These are phyloP conservation scores for Quadriops clusia DNA, from an alignment of 2,888 invertebrate genomes.

Conservation along the genomic window DNA sequence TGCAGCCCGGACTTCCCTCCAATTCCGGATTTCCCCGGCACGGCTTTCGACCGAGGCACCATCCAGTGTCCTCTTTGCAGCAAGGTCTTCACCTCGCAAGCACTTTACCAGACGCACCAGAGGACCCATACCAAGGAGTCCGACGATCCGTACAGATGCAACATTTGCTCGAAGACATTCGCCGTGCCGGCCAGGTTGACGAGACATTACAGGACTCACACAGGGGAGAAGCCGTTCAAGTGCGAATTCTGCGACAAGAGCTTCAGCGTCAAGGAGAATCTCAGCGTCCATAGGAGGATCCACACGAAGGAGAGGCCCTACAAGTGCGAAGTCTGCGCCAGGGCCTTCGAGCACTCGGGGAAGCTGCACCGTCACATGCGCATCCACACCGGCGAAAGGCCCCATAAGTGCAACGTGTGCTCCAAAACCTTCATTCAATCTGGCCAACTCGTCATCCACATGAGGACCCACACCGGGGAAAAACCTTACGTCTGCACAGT, in stretches of 20 bases:
- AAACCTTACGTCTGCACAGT: conserved; percentile 71
- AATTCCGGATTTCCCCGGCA: conserved; percentile 30
- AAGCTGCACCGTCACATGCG: conserved; percentile 83
- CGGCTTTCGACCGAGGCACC: conserved; percentile 12
- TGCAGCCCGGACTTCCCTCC: conserved; percentile 50
- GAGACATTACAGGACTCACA: conserved; percentile 81
- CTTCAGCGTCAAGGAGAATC: conserved; percentile 85
- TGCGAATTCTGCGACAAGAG: conserved; percentile 88
- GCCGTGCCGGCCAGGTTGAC: conserved; percentile 78
- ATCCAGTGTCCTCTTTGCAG: conserved; percentile 33
- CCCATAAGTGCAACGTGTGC: conserved; percentile 79
- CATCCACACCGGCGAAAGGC: conserved; percentile 82
- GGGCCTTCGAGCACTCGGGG: conserved; percentile 84
- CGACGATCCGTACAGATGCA: conserved; percentile 73
- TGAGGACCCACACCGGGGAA: conserved; percentile 77
- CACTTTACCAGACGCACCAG: conserved; percentile 30
- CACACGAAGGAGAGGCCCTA: conserved; percentile 88
- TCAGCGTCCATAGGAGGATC: conserved; percentile 79
- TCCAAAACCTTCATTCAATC: conserved; percentile 85
- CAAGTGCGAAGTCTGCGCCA: conserved; percentile 76
- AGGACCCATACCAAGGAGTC: conserved; percentile 32
- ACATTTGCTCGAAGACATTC: conserved; percentile 83
- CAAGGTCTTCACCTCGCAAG: conserved; percentile 32
- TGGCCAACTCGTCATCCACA: conserved; percentile 82
- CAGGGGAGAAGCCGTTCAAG: conserved; percentile 81